These are phyloP conservation scores for Pomatostomus ruficeps DNA, from an alignment of 2,113 vertebrate species.

Conservation along the genomic window DNA sequence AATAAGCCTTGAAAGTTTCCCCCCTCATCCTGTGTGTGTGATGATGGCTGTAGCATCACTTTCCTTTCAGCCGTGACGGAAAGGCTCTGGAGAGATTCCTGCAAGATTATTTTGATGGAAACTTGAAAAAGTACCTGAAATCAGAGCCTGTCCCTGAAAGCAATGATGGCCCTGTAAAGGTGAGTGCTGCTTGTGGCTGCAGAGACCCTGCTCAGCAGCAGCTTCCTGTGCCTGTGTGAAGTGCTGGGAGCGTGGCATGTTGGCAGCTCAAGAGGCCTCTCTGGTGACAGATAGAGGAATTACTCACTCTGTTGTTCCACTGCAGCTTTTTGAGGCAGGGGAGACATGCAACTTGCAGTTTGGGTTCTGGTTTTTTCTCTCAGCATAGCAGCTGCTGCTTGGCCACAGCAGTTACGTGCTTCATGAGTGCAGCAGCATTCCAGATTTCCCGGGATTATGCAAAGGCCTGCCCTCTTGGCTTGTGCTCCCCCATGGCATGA, in stretches of 20 bases:
- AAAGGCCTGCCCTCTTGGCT: background rate
- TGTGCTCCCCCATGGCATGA: background rate
- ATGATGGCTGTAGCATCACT: background rate
- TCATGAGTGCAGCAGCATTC: background rate
- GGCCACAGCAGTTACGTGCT: background rate
- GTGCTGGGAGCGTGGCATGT: accelerated
- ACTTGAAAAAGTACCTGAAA: conserved; percentile 91
- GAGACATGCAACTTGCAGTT: background rate
- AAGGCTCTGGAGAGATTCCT: conserved; percentile 92
- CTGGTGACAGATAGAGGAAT: background rate
- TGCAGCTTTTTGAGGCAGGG: background rate
- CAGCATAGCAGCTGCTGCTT: background rate
- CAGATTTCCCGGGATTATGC: background rate
- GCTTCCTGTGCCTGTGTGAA: background rate
- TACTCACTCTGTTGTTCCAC: background rate
- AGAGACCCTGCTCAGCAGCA: background rate
- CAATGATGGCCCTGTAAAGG: conserved; percentile 96
- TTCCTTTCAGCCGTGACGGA: conserved; percentile 84
- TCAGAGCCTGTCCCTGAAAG: conserved; percentile 90
- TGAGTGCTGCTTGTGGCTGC: conserved; percentile 19
- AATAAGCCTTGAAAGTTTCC: background rate
- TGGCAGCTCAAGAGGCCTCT: background rate
- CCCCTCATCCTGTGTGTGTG: background rate
- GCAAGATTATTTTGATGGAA: conserved; percentile 90
- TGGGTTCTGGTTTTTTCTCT: background rate